Evolutionary conservation across 2,797 vertebrate species (phyloP), one percentile per base, ranked within the genome.

Genomic region (Hoplostethus atlanticus): DNA sequence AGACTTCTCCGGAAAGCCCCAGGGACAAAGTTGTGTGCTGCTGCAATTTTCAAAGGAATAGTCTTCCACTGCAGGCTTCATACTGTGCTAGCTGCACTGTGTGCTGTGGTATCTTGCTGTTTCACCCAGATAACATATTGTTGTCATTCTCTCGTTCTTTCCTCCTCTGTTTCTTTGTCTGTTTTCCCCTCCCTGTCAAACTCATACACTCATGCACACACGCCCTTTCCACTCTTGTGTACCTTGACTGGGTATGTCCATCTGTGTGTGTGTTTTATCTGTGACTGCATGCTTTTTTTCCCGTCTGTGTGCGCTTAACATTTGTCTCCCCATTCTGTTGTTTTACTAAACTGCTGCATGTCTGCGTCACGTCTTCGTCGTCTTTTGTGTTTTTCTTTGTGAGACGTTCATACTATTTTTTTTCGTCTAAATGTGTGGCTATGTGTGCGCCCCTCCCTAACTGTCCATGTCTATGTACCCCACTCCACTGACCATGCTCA

Each of bases 161-260:
- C 70, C 70, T 55, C 53, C 51, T 36, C 40, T 74, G 50, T 66
- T 46, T 75, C 31, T 78, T 54, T 88, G 51, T 88, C 58, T 86
- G 55, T 81, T 54, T 77, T 40, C 25, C 74, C 73, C 28, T 79
- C 56, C 51, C 67, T 54, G 60, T 67, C 21, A 34, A n/a, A 61
- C 60, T 76, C 72, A 64, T 59, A 50, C 65, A 79, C 76, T 87
- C 85, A 75, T 86, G 68, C 48, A 71, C 34, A 54, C 77, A 79
- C 77, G 34, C 73, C 84, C 76, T 79, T 66, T 84, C 76, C 87
- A 81, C 90, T 86, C 85, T 74, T 84, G 77, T 88, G 89, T 89
- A 64, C 81, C 80, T 74, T 88, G 53, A 78, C 84, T 75, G 86
- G 91, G 90, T 92, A 92, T 84, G 92, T 93, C 85, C 86, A 86